A percentile compares a stretch with the other conserved stretches of the same genome.
Evolutionary conservation across 35 echinoderm and acorn worm species (phyloP).

Genomic region (Stichopus chloronotus): DNA sequence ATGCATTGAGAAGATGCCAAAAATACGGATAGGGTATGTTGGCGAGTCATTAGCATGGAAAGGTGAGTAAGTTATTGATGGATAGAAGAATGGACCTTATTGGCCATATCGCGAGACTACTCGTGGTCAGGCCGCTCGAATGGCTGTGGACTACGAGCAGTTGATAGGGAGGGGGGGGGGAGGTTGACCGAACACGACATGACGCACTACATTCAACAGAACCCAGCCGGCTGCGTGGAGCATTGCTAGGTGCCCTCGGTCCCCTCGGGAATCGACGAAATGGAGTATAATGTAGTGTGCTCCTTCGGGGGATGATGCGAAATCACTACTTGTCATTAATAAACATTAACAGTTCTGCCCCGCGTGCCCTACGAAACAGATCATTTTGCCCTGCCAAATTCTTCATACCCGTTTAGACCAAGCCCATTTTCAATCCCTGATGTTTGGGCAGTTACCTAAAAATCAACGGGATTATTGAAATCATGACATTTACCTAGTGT

Average conservation of each 20-base stretch:
- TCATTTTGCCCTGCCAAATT: not conserved
- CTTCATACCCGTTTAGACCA: not conserved
- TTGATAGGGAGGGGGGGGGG: not conserved
- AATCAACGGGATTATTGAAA: not conserved
- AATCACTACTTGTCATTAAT: not conserved
- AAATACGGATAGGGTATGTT: slow-evolving; percentile 3
- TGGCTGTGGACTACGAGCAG: not conserved
- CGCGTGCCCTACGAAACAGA: not conserved
- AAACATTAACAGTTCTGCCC: not conserved
- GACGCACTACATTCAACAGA: slow-evolving; percentile 8
- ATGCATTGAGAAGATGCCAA: not conserved
- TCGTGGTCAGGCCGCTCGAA: not conserved
- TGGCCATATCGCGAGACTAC: slow-evolving; percentile 3
- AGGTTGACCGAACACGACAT: not conserved
- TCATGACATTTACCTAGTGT: not conserved
- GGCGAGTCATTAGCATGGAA: not conserved
- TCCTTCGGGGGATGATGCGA: not conserved
- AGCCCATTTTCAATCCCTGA: not conserved
- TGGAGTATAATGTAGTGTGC: not conserved
- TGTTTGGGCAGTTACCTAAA: slow-evolving; percentile 7
- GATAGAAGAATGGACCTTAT: slow-evolving; percentile 15
- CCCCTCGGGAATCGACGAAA: not conserved
- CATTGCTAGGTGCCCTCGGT: not conserved
- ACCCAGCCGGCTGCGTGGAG: slow-evolving; percentile 3
- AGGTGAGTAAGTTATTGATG: slow-evolving; percentile 2